These are phyloP conservation scores for Tinea semifulvella DNA, from an alignment of 2,888 invertebrate genomes.

Conservation along the genomic window DNA sequence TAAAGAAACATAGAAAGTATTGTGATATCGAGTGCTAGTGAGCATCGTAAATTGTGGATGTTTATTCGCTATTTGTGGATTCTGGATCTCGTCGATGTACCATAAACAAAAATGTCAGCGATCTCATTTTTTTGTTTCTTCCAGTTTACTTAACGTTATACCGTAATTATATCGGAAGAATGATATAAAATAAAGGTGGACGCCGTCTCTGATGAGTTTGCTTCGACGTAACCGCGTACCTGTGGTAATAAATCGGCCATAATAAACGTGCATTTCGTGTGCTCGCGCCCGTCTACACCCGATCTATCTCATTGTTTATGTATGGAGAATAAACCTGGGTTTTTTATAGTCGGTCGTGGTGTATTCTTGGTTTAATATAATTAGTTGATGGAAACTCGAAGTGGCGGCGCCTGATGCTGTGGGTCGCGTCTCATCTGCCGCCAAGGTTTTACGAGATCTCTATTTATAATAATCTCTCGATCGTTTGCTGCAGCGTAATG, in stretches of 20 bases:
- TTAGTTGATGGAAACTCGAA: slow-evolving; percentile 35
- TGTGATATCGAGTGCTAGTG: slow-evolving; percentile 63
- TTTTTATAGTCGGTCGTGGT: slow-evolving; percentile 52
- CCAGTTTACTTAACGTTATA: slow-evolving; percentile 60
- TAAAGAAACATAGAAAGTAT: slow-evolving; percentile 37
- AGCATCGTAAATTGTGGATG: slow-evolving; percentile 62
- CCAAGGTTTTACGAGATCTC: slow-evolving; percentile 56
- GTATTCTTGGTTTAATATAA: slow-evolving; percentile 45
- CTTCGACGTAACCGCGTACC: slow-evolving; percentile 36
- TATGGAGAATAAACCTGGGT: slow-evolving; percentile 60
- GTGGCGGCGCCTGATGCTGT: slow-evolving; percentile 28
- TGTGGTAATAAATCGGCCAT: slow-evolving; percentile 54
- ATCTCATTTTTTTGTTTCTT: slow-evolving; percentile 67
- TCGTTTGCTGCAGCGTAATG: slow-evolving; percentile 59
- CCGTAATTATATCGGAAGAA: slow-evolving; percentile 63
- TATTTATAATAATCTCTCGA: slow-evolving; percentile 62
- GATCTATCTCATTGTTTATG: slow-evolving; percentile 66
- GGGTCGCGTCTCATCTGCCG: slow-evolving; percentile 35
- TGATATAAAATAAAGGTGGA: slow-evolving; percentile 58
- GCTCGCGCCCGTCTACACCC: slow-evolving; percentile 60
- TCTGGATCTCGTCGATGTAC: slow-evolving; percentile 60
- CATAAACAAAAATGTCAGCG: slow-evolving; percentile 70
- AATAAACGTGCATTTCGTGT: slow-evolving; percentile 61
- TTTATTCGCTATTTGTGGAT: slow-evolving; percentile 60
- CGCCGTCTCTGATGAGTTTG: slow-evolving; percentile 45